Base-by-base conservation (phyloP, 1,140 invertebrate species). In the Myzus persicae region DNA sequence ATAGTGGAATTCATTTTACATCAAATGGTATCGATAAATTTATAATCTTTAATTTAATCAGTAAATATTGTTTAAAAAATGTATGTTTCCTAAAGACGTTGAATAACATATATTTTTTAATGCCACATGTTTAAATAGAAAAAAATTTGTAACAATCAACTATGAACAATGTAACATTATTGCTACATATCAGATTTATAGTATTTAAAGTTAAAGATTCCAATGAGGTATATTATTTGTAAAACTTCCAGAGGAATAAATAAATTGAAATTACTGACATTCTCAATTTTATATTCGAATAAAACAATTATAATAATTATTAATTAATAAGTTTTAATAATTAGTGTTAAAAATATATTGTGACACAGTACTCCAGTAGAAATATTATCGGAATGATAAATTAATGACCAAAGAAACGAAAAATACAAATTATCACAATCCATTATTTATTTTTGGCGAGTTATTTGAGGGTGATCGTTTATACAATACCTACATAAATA, bases 41-140 rank as follows among this genome's bases (percentile, higher is more conserved):
- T 36, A 31, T 36, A 36, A 88, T 88, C 85, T 48, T 46, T 48
- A 48, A 88, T 22, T 88, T 88, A 48, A 87, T 88, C 42, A 20
- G 44, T 88, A 88, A 31, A 48, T 87, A 46, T 87, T 88, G 85
- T 88, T 88, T 9, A 48, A 88, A 48, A 48, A 48, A 48, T 88
- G 46, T 88, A 18, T 36, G n/a, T 88, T 48, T 87, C 22, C 4
- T 87, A 46, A 26, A 22, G 44, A 87, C 31, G 31, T 87, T n/a
- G 5, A 87, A 87, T 87, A 85, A 36, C 82, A 38, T 82, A 81
- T 44, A 14, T 85, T 44, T 46, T 44, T 87, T 87, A 40, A 40
- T 3, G 38, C 46, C n/a, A 44, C 40, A 42, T 44, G 84, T 85
- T 85, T 84, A 24, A 20, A 26, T 8, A 31, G 44, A 85, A 31